Conservation (phyloP, 2,797 vertebrate genomes). For the Myioborus melanocephalus region DNA sequence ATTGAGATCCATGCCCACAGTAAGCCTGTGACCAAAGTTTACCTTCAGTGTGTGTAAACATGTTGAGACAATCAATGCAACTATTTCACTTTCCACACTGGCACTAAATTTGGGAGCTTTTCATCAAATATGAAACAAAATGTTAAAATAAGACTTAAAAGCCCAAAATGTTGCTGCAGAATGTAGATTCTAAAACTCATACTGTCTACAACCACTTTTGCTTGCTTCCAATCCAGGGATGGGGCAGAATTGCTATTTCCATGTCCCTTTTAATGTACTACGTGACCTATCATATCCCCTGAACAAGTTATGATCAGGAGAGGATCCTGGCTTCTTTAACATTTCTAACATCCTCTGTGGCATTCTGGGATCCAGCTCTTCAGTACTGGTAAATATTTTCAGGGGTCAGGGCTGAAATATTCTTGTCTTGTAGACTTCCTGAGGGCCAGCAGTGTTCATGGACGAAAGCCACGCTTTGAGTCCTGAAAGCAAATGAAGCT, state of each 20-base stretch:
- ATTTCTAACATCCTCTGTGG: neutral
- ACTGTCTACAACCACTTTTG: rapidly evolving
- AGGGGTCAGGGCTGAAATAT: neutral
- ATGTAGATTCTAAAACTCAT: neutral
- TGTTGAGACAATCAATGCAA: neutral
- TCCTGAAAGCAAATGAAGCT: neutral
- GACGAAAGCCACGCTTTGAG: neutral
- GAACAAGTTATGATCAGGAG: neutral
- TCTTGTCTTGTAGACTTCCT: neutral
- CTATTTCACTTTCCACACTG: neutral
- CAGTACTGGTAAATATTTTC: neutral
- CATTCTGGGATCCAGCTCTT: neutral
- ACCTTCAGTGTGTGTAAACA: neutral
- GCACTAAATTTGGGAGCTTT: neutral
- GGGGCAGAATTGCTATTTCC: neutral
- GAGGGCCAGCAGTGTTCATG: neutral
- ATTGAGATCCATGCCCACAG: neutral
- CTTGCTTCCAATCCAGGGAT: neutral
- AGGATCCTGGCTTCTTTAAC: neutral
- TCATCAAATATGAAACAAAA: neutral
- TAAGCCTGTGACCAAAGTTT: neutral
- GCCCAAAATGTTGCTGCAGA: neutral
- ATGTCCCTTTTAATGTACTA: rapidly evolving
- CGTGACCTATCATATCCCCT: neutral
- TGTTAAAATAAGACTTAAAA: neutral